Percentiles rank a stretch among this genome's conserved stretches.
These are phyloP conservation scores for Lycaon pictus DNA, from an alignment of 2,113 vertebrate genomes.

Conservation along the genomic window DNA sequence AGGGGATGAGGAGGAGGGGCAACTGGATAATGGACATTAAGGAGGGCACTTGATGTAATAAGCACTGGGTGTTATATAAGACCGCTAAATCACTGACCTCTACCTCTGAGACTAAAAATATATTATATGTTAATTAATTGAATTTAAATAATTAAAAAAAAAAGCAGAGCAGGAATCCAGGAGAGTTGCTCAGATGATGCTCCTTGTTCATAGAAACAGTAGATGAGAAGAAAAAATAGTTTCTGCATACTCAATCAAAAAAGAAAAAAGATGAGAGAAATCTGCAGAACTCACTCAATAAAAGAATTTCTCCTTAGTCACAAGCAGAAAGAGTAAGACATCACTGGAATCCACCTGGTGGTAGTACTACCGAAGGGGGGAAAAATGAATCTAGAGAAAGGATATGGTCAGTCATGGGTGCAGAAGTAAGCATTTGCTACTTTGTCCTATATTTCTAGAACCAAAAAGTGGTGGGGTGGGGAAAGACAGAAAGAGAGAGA, in stretches of 20 bases:
- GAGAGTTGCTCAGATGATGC: neutral
- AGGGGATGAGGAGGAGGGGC: neutral
- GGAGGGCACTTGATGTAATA: neutral
- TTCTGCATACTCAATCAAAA: neutral
- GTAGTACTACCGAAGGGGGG: neutral
- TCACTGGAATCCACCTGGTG: neutral
- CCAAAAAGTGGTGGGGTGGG: too few relatives aligned
- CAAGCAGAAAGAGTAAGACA: neutral
- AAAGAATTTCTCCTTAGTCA: neutral
- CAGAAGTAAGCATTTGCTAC: neutral
- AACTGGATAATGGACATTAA: neutral
- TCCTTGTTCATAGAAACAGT: neutral
- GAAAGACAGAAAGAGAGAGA: neutral
- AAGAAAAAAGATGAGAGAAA: neutral
- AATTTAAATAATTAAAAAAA: neutral
- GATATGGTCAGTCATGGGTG: neutral
- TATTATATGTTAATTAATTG: neutral
- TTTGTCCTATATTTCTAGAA: neutral
- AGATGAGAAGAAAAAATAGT: neutral
- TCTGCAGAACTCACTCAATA: neutral
- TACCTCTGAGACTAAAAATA: neutral
- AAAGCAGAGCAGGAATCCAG: neutral
- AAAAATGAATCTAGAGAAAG: neutral
- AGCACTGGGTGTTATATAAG: neutral
- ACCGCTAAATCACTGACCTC: neutral